Base-by-base conservation (phyloP, 2,797 vertebrate species). In the Tiaroga cobitis region DNA sequence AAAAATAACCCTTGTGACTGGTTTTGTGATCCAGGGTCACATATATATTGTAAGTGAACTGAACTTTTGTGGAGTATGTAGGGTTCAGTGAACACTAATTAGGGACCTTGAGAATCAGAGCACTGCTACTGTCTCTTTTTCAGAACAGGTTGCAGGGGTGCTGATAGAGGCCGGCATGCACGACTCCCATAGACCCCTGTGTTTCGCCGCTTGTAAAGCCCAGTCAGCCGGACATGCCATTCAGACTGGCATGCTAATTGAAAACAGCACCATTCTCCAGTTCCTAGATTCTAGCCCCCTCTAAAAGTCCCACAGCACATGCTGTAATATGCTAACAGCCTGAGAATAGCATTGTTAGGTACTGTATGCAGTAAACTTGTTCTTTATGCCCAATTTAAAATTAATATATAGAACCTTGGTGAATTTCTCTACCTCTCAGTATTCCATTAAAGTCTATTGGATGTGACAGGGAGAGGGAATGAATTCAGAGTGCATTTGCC, bases 231-330 rank as follows among this genome's bases (percentile, higher is more conserved):
- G 92, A 95, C 91, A 82, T 68, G 84, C 93, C 72, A 90, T 93
- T 91, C 85, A 93, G 93, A 94, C 90, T 72, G 94, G 93, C 92
- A 92, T 46, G 19, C 91, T 96, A 96, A 97, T 95, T 96, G 92
- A 91, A 96, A 97, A 94, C 95, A 97, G 95, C 43, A 63, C 79
- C 65, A 18, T 88, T 89, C 82, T 81, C 86, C 72, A 65, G 88
- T 92, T 92, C 89, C 90, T 93, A 92, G 88, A 89, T 91, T 89
- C 92, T 90, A 86, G 89, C 82, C 88, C 74, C 83, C 89, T 85
- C 85, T 73, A 67, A 82, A 86, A 90, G 85, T 86, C 87, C 81
- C 79, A 86, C 86, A 89, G 86, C 81, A 84, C 86, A 87, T 49
- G 84, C 77, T 90, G 86, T 87, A 90, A 90, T 88, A 75, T 24